phyloP scores from a whole-genome alignment of 2,888 invertebrate species.

The Brachyptera putata region DNA sequence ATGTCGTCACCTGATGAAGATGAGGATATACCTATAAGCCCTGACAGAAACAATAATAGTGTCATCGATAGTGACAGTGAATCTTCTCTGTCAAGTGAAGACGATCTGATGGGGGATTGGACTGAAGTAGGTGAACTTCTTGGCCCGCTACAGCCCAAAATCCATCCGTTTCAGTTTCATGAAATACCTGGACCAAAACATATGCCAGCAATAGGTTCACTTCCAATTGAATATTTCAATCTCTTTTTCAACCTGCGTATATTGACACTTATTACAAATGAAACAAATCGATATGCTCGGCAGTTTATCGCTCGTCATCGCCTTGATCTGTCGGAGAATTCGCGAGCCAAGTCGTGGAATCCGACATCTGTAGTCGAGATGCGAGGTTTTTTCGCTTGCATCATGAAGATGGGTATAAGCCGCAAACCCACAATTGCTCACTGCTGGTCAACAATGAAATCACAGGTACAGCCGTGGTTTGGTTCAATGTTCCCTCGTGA shows the following conservation, averaged over 20 bases:
- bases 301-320: background rate
- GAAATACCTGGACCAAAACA: background rate
- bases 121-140: too few relatives aligned
- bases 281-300: background rate
- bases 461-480: background rate
- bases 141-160: too few relatives aligned
- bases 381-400: background rate
- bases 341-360: background rate
- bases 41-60: too few relatives aligned
- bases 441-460: background rate
- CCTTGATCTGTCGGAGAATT: background rate
- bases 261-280: background rate
- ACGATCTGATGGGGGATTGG: too few relatives aligned
- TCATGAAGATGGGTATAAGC: background rate
- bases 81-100: too few relatives aligned
- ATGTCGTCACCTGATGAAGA: too few relatives aligned
- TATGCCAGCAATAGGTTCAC: background rate
- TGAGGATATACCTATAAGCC: too few relatives aligned
- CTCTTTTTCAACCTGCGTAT: background rate
- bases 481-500: too few relatives aligned
- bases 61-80: too few relatives aligned
- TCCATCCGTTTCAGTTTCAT: too few relatives aligned
- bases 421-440: background rate
- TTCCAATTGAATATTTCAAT: too few relatives aligned
- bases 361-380: background rate